These are phyloP conservation scores for Zaprionus vittiger DNA, from an alignment of 1,140 invertebrate genomes.

Conservation along the genomic window DNA sequence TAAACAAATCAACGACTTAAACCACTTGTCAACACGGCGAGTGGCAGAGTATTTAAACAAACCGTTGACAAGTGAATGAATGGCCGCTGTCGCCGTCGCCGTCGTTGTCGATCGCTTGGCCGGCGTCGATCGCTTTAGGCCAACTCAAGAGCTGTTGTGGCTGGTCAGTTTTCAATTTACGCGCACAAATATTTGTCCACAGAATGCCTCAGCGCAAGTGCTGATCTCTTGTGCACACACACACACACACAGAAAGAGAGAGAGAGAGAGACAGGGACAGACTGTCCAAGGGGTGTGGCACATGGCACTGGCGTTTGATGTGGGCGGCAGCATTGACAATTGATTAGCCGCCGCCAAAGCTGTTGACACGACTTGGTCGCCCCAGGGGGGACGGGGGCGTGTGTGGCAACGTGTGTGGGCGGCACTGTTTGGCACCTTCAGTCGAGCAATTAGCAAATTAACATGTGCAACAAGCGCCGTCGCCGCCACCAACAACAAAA, in stretches of 20 bases:
- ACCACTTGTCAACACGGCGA: slow-evolving; percentile 80
- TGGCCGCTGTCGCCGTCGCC: slow-evolving; percentile 54
- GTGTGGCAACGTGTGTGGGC: slow-evolving; percentile 22
- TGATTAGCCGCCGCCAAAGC: slow-evolving; percentile 69
- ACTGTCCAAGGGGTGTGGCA: slow-evolving; percentile 4
- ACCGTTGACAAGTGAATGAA: slow-evolving; percentile 80
- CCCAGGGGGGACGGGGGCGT: slow-evolving; percentile 27
- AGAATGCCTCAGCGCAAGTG: slow-evolving; percentile 79
- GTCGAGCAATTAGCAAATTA: slow-evolving; percentile 65
- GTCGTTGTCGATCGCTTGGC: slow-evolving; percentile 25
- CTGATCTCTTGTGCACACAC: slow-evolving; percentile 76
- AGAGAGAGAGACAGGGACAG: neutral
- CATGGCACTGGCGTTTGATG: slow-evolving; percentile 65
- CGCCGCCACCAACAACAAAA: slow-evolving; percentile 20
- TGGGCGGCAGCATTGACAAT: slow-evolving; percentile 80
- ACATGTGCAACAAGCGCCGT: slow-evolving; percentile 36
- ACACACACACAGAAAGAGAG: neutral
- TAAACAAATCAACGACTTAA: slow-evolving; percentile 82
- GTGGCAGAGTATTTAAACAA: slow-evolving; percentile 82
- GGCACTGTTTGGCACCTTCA: slow-evolving; percentile 66
- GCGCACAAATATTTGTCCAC: slow-evolving; percentile 79
- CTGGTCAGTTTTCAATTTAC: slow-evolving; percentile 81
- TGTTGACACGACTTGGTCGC: slow-evolving; percentile 56
- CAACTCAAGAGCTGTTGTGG: slow-evolving; percentile 75
- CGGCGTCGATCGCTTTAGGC: slow-evolving; percentile 21